Evolutionary conservation across 2,113 vertebrate species (phyloP).

Genomic region (Sphaerodactylus townsendi): DNA sequence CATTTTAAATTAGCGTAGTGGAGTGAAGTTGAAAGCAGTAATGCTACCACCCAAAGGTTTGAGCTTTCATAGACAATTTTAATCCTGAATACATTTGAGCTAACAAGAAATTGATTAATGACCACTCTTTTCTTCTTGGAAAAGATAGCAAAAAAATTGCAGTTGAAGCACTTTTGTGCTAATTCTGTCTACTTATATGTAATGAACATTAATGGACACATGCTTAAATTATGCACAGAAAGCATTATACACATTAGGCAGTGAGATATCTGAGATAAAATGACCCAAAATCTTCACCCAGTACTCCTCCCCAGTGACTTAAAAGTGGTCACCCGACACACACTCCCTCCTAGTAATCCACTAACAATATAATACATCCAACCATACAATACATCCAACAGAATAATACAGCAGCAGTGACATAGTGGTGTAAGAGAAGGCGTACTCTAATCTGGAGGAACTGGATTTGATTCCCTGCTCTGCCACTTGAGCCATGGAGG

Average conservation of each 20-base stretch:
- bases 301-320: no score
- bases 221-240: background rate
- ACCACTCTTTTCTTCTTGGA: background rate
- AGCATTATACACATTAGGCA: background rate
- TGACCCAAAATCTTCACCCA: background rate
- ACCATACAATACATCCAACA: no score
- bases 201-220: background rate
- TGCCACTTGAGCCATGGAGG: no score
- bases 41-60: no score
- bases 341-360: no score
- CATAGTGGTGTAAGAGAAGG: no score
- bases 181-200: background rate
- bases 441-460: no score
- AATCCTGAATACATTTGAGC: background rate
- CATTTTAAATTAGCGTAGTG: background rate
- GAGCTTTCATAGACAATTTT: background rate
- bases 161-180: background rate
- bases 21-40: background rate
- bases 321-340: no score
- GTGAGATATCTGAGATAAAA: background rate
- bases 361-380: no score
- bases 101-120: background rate
- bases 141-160: background rate
- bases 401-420: no score
- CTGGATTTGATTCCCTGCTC: no score